These are phyloP conservation scores for Nixonia krombeini DNA, from an alignment of 1,140 invertebrate genomes.

Conservation along the genomic window DNA sequence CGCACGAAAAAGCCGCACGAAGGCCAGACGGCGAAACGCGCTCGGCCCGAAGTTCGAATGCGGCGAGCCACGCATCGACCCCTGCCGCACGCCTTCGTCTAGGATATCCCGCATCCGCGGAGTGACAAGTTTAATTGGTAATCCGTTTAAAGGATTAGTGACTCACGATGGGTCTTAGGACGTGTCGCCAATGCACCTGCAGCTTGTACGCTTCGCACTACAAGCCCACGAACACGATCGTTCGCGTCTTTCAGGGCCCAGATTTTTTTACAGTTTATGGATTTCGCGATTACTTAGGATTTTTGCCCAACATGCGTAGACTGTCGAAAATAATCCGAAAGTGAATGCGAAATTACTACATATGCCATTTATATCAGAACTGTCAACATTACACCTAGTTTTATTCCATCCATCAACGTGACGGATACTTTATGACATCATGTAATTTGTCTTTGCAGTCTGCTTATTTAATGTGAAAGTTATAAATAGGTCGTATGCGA, in stretches of 20 bases:
- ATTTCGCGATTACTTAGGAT: no score
- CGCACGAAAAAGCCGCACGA: constrained; percentile 19
- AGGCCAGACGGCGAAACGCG: no score
- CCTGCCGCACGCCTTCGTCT: constrained; percentile 18
- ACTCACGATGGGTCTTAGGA: constrained; percentile 65
- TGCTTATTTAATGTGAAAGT: no score
- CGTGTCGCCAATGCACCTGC: constrained; percentile 59
- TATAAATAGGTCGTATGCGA: no score
- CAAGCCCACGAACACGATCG: constrained; percentile 27
- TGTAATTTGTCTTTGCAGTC: no score
- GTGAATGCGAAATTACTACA: no score
- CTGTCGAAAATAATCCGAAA: no score
- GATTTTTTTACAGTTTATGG: not conserved
- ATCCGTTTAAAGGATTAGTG: constrained; percentile 72
- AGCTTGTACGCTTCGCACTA: constrained; percentile 43
- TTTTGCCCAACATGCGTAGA: no score
- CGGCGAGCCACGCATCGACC: constrained; percentile 27
- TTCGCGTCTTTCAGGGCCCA: constrained; percentile 2
- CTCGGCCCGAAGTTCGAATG: constrained; percentile 16
- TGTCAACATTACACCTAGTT: no score
- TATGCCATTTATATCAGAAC: no score
- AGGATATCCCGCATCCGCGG: constrained; percentile 15
- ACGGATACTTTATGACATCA: no score
- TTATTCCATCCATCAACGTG: no score
- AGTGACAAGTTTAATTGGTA: constrained; percentile 69